Evolutionary conservation across 2,113 vertebrate genomes (phyloP).

Genomic region (Polypterus senegalus): DNA sequence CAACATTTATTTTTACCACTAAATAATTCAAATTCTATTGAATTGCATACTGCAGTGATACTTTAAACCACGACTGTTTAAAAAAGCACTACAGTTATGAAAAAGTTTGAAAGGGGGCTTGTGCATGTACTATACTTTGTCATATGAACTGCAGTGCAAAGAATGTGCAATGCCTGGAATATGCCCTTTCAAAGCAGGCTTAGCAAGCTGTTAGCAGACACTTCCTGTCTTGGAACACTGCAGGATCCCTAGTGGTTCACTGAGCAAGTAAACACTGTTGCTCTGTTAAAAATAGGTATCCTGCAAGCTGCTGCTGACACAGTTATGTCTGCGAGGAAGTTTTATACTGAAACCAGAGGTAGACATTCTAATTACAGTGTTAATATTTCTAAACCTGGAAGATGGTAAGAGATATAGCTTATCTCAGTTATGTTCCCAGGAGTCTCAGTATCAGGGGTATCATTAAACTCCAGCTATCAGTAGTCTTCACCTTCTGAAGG

Average conservation of each 20-base stretch:
- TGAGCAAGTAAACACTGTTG: conserved; percentile 23
- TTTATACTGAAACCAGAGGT: conserved; percentile 22
- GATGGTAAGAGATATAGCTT: conserved; percentile 10
- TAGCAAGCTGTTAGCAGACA: conserved; percentile 18
- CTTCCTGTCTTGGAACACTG: conserved; percentile 23
- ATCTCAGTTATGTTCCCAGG: conserved; percentile 20
- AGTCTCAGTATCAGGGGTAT: conserved; percentile 13
- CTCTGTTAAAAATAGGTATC: conserved; percentile 30
- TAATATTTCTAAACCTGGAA: conserved; percentile 21
- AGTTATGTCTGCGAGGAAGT: conserved; percentile 24
- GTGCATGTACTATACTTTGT: too few relatives aligned
- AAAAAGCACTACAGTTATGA: too few relatives aligned
- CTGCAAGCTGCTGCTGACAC: conserved; percentile 25
- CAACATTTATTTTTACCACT: too few relatives aligned
- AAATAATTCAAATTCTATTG: too few relatives aligned
- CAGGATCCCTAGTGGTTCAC: conserved; percentile 13
- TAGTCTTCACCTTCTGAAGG: too few relatives aligned
- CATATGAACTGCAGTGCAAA: too few relatives aligned
- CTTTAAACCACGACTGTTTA: too few relatives aligned
- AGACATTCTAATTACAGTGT: conserved; percentile 17
- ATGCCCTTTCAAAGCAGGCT: conserved; percentile 8
- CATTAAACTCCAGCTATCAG: too few relatives aligned
- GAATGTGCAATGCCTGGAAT: too few relatives aligned
- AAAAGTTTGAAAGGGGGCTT: too few relatives aligned
- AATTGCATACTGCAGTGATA: too few relatives aligned